Percentiles rank a stretch among this genome's conserved stretches.
Evolutionary conservation across 2,797 vertebrate species (phyloP).

Genomic region (Onychomys arenicola): DNA sequence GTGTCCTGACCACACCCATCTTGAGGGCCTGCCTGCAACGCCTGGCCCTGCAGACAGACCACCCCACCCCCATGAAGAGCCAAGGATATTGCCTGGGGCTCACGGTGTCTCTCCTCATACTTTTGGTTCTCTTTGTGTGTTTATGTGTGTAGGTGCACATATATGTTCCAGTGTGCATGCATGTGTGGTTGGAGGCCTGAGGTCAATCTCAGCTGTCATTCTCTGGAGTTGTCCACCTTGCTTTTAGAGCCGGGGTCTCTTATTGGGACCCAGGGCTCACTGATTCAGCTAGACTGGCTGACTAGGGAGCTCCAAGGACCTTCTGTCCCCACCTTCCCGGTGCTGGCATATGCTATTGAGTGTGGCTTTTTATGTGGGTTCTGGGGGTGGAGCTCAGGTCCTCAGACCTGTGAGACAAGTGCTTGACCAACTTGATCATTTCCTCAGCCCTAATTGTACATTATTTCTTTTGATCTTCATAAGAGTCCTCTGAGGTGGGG

Average conservation of each 20-base stretch:
- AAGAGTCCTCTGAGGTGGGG: neutral
- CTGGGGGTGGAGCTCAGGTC: neutral
- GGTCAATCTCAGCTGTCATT: neutral
- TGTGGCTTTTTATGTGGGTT: no score
- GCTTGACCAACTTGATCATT: neutral
- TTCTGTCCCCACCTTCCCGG: neutral
- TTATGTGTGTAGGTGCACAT: neutral
- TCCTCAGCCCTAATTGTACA: no score
- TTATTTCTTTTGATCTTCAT: neutral
- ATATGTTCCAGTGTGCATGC: neutral
- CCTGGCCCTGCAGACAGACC: neutral
- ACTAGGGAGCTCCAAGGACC: neutral
- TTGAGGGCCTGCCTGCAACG: neutral
- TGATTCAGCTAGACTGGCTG: neutral
- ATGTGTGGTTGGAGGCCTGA: neutral
- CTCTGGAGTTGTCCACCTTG: neutral
- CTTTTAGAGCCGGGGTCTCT: neutral
- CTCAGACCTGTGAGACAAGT: neutral
- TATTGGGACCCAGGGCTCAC: neutral
- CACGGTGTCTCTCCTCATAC: neutral
- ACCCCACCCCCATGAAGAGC: neutral
- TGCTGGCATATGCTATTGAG: no score
- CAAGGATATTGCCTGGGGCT: neutral
- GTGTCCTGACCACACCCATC: neutral
- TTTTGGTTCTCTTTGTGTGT: neutral